Evolutionary conservation across 2,113 vertebrate genomes (phyloP).

Genomic region (Ploceus nigricollis): DNA sequence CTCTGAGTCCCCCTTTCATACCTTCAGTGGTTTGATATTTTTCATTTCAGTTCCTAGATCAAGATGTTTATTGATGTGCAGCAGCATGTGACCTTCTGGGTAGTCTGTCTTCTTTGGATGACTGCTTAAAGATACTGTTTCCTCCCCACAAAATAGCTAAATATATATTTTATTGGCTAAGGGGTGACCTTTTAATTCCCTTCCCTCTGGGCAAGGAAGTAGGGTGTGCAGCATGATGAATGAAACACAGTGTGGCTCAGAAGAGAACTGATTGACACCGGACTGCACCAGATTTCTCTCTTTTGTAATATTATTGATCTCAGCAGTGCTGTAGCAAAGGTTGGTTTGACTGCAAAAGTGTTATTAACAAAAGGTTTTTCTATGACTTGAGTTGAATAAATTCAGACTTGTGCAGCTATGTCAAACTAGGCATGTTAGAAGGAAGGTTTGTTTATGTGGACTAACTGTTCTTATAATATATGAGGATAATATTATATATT

Average conservation of each 20-base stretch:
- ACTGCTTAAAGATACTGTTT: slow-evolving; percentile 28
- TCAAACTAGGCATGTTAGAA: neutral
- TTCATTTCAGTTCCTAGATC: slow-evolving; percentile 41
- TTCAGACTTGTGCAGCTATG: neutral
- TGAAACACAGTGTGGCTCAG: slow-evolving; percentile 1
- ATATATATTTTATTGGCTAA: slow-evolving; percentile 44
- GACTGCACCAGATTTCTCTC: neutral
- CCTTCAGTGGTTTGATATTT: slow-evolving; percentile 38
- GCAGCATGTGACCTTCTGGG: neutral
- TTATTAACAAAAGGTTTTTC: neutral
- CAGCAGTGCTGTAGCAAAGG: neutral
- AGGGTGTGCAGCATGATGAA: neutral
- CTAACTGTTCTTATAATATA: neutral
- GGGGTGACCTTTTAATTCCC: slow-evolving; percentile 58
- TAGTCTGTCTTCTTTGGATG: slow-evolving; percentile 26
- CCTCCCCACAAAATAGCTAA: neutral
- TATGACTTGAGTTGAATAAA: neutral
- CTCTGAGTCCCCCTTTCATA: slow-evolving; percentile 19
- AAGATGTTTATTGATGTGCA: slow-evolving; percentile 47
- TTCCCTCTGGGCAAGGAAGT: slow-evolving; percentile 14
- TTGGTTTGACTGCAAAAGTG: neutral
- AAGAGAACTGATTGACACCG: neutral
- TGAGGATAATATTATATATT: neutral
- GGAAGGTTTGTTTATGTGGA: neutral
- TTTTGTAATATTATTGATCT: neutral